Percentiles rank a stretch among this genome's conserved stretches.
Evolutionary conservation across 2,888 invertebrate species (phyloP).

Genomic region (Augochlorella aurata): DNA sequence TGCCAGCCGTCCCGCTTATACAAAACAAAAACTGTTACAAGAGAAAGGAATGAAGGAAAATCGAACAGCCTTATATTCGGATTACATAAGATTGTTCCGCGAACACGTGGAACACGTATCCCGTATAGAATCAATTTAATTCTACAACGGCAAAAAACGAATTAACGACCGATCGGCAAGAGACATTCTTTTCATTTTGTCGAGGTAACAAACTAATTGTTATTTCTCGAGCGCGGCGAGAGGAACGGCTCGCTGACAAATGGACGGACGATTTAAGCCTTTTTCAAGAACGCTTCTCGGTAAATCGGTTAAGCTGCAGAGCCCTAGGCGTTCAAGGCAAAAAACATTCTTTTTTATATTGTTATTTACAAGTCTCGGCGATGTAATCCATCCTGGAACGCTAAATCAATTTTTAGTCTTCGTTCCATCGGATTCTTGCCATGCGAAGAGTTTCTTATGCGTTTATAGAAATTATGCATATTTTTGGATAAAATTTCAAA

Average conservation of each 20-base stretch:
- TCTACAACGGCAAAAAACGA: neutral
- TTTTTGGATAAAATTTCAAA: neutral
- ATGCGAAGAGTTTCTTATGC: neutral
- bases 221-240: neutral
- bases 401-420: neutral
- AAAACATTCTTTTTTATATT: neutral
- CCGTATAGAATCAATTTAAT: neutral
- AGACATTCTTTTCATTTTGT: neutral
- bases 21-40: constrained; percentile 20
- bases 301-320: neutral
- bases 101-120: neutral
- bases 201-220: neutral
- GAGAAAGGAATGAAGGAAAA: constrained; percentile 17
- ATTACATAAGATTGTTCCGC: constrained; percentile 3
- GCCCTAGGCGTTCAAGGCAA: neutral
- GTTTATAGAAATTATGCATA: neutral
- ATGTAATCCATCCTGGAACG: neutral
- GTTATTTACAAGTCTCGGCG: neutral
- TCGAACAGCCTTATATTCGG: constrained; percentile 9
- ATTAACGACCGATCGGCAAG: constrained; percentile 1
- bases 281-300: neutral
- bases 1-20: constrained; percentile 7
- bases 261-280: neutral
- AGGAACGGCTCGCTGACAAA: neutral
- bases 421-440: neutral